Evolutionary conservation across 2,113 vertebrate genomes (phyloP).

Genomic region (human): DNA sequence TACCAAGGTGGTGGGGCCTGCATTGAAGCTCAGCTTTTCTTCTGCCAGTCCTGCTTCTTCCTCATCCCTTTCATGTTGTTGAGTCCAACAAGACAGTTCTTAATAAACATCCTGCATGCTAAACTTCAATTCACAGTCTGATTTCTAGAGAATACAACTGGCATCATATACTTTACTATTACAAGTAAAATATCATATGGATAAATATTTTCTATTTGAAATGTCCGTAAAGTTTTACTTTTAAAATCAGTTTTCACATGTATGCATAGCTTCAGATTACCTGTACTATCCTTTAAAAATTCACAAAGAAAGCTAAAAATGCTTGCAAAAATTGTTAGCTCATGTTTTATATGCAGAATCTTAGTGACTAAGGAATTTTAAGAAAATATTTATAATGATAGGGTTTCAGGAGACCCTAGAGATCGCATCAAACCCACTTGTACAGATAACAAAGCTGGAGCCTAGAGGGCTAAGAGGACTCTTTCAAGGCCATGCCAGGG

Average conservation of each 20-base stretch:
- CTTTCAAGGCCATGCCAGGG: too few relatives aligned
- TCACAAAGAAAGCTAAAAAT: neutral
- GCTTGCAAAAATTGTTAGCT: neutral
- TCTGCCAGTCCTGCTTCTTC: neutral
- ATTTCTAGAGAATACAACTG: neutral
- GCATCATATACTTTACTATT: neutral
- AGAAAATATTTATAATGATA: neutral
- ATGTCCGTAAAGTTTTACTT: neutral
- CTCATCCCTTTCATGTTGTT: neutral
- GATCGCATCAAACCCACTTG: neutral
- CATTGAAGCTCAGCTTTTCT: neutral
- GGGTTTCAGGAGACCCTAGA: neutral
- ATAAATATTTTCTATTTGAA: neutral
- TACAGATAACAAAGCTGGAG: neutral
- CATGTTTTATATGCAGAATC: neutral
- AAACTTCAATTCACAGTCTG: neutral
- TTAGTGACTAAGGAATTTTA: neutral
- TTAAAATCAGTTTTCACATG: neutral
- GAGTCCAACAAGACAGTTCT: neutral
- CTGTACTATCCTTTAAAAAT: neutral
- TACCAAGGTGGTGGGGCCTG: neutral
- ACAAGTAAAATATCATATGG: neutral
- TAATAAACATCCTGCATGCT: neutral
- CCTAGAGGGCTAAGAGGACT: neutral
- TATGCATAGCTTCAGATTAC: neutral